phyloP scores from a whole-genome alignment of 2,888 invertebrate genomes.

The Eugnorisma glareosa region DNA sequence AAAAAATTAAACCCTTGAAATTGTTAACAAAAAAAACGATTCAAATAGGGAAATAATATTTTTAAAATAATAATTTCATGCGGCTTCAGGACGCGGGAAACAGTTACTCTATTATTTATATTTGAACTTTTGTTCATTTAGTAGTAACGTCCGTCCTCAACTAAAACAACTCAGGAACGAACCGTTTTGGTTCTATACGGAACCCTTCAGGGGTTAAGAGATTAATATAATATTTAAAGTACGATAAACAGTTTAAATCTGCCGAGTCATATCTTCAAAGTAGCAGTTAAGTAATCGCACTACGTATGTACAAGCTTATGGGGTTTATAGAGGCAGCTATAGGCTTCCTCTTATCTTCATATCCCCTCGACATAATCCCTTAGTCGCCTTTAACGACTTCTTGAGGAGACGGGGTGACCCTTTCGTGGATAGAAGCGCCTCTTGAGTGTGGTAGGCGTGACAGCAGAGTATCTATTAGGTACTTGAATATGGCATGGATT shows the following conservation, averaged over 20 bases:
- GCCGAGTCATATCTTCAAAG: neutral
- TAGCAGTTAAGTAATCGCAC: constrained; percentile 1
- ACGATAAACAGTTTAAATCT: neutral
- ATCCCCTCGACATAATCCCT: constrained; percentile 41
- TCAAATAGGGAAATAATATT: no score
- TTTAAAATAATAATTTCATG: no score
- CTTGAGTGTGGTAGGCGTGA: neutral
- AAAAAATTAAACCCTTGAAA: no score
- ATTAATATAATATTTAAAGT: constrained; percentile 1
- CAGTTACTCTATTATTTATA: no score
- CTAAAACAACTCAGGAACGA: neutral
- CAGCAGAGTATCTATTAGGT: neutral
- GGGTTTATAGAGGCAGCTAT: constrained; percentile 1
- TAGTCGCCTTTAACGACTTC: constrained; percentile 25
- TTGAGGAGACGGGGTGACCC: constrained; percentile 26
- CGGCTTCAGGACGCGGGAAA: no score
- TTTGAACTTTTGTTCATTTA: neutral
- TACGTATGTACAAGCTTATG: neutral
- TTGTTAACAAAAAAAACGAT: no score
- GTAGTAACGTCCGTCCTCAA: neutral
- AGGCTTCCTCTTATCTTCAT: constrained; percentile 25
- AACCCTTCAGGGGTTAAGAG: neutral
- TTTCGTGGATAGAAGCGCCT: constrained; percentile 7
- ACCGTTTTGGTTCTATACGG: neutral
- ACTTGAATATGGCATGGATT: neutral